These are phyloP conservation scores for Drosophila prostipennis DNA, from an alignment of 2,888 invertebrate genomes.

Conservation along the genomic window DNA sequence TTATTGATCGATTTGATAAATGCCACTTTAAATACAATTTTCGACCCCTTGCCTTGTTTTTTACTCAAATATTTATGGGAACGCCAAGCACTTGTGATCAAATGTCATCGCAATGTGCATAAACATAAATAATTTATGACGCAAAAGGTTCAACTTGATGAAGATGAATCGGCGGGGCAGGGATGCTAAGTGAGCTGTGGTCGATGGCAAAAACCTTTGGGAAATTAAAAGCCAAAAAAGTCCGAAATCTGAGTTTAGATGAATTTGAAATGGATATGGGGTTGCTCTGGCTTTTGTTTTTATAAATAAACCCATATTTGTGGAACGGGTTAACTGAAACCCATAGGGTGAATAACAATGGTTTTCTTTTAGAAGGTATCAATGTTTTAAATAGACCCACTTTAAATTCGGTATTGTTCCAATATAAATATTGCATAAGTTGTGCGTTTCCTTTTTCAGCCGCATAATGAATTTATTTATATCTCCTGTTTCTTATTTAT, in stretches of 20 bases:
- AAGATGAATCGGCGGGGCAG: conserved; percentile 23
- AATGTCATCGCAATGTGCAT: conserved; percentile 57
- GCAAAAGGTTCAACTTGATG: conserved; percentile 37
- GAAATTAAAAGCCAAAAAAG: conserved; percentile 35
- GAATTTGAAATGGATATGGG: conserved; percentile 17
- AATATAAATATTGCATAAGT: not conserved
- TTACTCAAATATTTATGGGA: conserved; percentile 56
- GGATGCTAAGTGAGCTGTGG: conserved; percentile 32
- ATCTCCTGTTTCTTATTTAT: not conserved
- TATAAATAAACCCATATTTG: not conserved
- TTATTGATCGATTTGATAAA: conserved; percentile 74
- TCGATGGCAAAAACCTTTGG: conserved; percentile 18
- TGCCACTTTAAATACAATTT: conserved; percentile 46
- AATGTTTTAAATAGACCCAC: too few species aligned
- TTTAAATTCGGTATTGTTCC: too few species aligned
- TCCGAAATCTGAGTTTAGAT: conserved; percentile 14
- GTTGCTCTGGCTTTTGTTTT: not conserved
- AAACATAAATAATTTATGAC: conserved; percentile 49
- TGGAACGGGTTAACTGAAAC: not conserved
- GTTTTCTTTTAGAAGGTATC: not conserved
- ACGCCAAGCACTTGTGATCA: conserved; percentile 41
- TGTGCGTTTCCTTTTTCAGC: not conserved
- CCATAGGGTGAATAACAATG: conserved; percentile 1
- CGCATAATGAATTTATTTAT: too few species aligned
- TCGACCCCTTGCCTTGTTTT: conserved; percentile 16